Base-by-base conservation (phyloP, 2,888 invertebrate species). In the Acanthosoma haemorrhoidale region DNA sequence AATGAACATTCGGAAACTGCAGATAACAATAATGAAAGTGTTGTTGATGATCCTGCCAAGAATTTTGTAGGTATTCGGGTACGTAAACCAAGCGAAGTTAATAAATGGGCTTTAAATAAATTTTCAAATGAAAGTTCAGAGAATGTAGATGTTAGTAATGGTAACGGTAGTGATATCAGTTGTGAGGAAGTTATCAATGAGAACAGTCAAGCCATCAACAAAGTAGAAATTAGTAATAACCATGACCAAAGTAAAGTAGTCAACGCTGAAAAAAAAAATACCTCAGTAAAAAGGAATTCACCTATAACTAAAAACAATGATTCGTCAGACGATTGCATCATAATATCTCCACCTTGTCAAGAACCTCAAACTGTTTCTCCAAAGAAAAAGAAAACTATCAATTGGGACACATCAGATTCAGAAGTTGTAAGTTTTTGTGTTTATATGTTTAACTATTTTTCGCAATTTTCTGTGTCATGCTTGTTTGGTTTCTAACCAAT, bases 381-480 rank as follows among this genome's bases (percentile, higher is more conserved):
- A 21, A 36, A 34, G 11, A 61, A 61, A 21, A 61, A 61, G 21
- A n/a, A 34, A n/a, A 34, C n/a, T 11, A 61, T 61, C n/a, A 61
- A 61, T n/a, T 61, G 61, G 61, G 61, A 61, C 18, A 61, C 61
- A 11, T 61, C 61, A 11, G 16, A 34, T 21, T 34, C 34, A 11
- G 16, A 31, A 21, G 21, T 36, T 34, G 61, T 61, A 32, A 61
- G 32, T 36, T n/a, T 25, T n/a, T n/a, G n/a, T n/a, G n/a, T n/a
- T n/a, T n/a, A n/a, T n/a, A n/a, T n/a, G n/a, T n/a, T n/a, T n/a
- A n/a, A n/a, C n/a, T n/a, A n/a, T n/a, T n/a, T n/a, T n/a, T n/a
- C n/a, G n/a, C n/a, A n/a, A n/a, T n/a, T n/a, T n/a, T n/a, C n/a
- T n/a, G 39, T 39, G 1, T 16, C 4, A 16, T 41, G 8, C 2